Base-by-base conservation (phyloP, 2,888 invertebrate genomes). In the Drosophila dives region DNA sequence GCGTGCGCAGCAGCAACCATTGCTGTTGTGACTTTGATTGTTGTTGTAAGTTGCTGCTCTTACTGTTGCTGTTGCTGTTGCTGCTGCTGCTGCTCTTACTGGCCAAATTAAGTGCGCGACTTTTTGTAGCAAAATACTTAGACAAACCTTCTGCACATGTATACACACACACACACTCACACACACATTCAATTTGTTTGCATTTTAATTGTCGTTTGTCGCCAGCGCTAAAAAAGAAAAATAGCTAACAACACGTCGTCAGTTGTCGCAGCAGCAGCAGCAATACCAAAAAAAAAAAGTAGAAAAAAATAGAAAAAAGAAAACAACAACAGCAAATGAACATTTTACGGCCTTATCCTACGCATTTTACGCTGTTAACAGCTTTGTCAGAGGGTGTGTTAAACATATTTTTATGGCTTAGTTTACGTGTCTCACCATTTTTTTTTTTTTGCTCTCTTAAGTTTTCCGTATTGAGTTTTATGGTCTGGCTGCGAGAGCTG, bases 331-430 rank as follows among this genome's bases (percentile, higher is more conserved):
- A 79, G 54, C 53, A 65, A 65, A 75, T 51, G 67, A 53, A 59
- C 60, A 67, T 67, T 77, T 85, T 77, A 87, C 80, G 83, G 80
- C 75, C 74, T 75, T 86, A 84, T 86, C 86, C 86, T 86, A 86
- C 86, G 86, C 86, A 87, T 86, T 86, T 80, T 64, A 73, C 72
- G 80, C 77, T 86, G 88, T 87, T 87, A 88, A 86, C 85, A 88
- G 83, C 86, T 87, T 85, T 82, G 86, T 86, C 79, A 77, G 82
- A 87, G 80, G 87, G 88, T 82, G 87, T 87, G 87, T 86, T 87
- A 79, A 86, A 72, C 87, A 80, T 87, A 78, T 80, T 88, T 84
- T 85, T 86, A 83, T 85, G 81, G 85, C 80, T 87, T 77, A 86
- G 80, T 78, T 83, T 84, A 77, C 68, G 84, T 68, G 83, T 72